Evolutionary conservation across 2,113 vertebrate genomes (phyloP).

Genomic region (Geococcyx californianus): DNA sequence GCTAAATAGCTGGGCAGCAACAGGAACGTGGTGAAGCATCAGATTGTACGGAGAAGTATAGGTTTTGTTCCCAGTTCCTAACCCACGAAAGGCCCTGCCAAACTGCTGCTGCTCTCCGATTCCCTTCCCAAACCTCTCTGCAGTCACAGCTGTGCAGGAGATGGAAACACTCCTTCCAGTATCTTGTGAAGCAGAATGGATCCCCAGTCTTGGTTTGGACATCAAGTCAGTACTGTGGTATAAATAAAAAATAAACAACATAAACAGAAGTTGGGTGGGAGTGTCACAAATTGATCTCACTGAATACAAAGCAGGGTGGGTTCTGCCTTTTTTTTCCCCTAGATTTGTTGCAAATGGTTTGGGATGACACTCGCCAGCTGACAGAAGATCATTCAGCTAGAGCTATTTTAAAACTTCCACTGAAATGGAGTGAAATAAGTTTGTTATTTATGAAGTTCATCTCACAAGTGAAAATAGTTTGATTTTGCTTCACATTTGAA

Average conservation of each 20-base stretch:
- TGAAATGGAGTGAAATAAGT: conserved; percentile 58
- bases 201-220: background rate
- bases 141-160: background rate
- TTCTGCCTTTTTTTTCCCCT: background rate
- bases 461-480: conserved; percentile 61
- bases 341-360: conserved; percentile 25
- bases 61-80: background rate
- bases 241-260: background rate
- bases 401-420: conserved; percentile 19
- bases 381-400: conserved; percentile 18
- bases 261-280: background rate
- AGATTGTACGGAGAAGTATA: background rate
- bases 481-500: conserved; percentile 61
- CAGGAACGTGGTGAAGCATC: background rate
- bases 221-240: background rate
- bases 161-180: background rate
- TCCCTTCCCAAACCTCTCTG: background rate
- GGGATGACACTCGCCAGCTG: conserved; percentile 1
- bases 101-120: background rate
- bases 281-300: background rate
- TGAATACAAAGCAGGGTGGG: background rate
- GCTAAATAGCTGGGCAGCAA: background rate
- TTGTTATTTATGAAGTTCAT: conserved; percentile 75
- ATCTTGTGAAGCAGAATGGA: background rate
- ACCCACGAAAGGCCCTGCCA: background rate